phyloP scores from a whole-genome alignment of 2,888 invertebrate species.

The Chouioia cunea region DNA sequence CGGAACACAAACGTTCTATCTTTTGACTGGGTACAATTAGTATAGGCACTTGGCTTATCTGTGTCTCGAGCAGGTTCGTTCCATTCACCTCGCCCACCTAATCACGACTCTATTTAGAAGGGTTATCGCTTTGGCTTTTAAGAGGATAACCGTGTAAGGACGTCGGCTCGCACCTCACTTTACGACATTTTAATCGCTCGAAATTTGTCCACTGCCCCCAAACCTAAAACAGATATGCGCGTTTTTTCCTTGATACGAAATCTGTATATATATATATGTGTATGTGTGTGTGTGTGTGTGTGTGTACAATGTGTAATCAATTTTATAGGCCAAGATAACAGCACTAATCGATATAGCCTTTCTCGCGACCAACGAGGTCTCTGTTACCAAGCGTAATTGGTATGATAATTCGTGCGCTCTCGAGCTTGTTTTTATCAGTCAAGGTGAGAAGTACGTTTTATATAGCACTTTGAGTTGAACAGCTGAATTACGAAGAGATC shows the following conservation, averaged over 20 bases:
- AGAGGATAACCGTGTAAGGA: constrained; percentile 68
- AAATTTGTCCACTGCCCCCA: constrained; percentile 63
- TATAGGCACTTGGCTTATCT: constrained; percentile 53
- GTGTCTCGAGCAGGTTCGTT: constrained; percentile 26
- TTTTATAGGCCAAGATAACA: constrained; percentile 21
- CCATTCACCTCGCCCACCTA: constrained; percentile 55
- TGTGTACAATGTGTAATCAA: constrained; percentile 31
- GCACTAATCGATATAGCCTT: constrained; percentile 15
- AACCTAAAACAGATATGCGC: constrained; percentile 38
- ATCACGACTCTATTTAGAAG: constrained; percentile 67
- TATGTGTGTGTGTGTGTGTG: too few species aligned
- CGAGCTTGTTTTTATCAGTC: constrained; percentile 28
- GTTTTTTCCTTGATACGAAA: too few species aligned
- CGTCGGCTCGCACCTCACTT: constrained; percentile 54
- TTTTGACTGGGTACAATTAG: constrained; percentile 49
- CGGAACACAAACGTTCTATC: constrained; percentile 43
- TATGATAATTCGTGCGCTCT: constrained; percentile 21
- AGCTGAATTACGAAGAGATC: neutral
- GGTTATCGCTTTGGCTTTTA: constrained; percentile 60
- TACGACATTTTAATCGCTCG: constrained; percentile 64
- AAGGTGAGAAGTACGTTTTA: constrained; percentile 30
- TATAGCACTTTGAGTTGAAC: neutral
- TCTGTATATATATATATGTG: too few species aligned
- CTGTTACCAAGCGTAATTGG: neutral
- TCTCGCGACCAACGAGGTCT: neutral